Evolutionary conservation across 2,888 invertebrate species (phyloP).

Genomic region (Tenthredo livida): DNA sequence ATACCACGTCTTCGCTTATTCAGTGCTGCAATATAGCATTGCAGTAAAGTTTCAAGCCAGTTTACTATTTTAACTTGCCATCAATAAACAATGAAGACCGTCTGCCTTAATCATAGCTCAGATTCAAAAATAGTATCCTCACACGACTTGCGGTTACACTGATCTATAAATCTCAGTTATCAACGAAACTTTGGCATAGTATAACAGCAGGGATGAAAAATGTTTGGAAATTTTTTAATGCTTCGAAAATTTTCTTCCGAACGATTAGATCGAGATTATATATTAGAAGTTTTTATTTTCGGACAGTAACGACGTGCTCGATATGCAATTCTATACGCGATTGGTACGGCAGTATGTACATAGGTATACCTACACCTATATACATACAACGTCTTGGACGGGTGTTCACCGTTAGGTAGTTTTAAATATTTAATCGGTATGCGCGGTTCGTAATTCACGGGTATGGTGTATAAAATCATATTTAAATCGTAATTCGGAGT

Average conservation of each 20-base stretch:
- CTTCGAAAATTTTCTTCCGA: neutral
- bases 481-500: conserved; percentile 21
- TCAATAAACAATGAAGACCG: neutral
- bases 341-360: neutral
- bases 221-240: neutral
- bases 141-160: neutral
- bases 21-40: neutral
- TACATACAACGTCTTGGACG: neutral
- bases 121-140: neutral
- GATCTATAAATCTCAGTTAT: neutral
- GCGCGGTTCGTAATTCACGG: neutral
- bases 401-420: conserved; percentile 42
- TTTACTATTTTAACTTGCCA: neutral
- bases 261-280: neutral
- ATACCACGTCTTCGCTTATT: neutral
- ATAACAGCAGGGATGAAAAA: neutral
- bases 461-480: conserved; percentile 1
- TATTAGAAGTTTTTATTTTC: neutral
- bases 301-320: neutral
- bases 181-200: neutral
- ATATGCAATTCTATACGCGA: neutral
- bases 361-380: no score
- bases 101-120: neutral
- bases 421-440: conserved; percentile 47
- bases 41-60: neutral